A percentile compares a stretch with the other conserved stretches of the same genome.
Conservation (phyloP, 2,888 invertebrate genomes). For the Drosophila sordidula region DNA sequence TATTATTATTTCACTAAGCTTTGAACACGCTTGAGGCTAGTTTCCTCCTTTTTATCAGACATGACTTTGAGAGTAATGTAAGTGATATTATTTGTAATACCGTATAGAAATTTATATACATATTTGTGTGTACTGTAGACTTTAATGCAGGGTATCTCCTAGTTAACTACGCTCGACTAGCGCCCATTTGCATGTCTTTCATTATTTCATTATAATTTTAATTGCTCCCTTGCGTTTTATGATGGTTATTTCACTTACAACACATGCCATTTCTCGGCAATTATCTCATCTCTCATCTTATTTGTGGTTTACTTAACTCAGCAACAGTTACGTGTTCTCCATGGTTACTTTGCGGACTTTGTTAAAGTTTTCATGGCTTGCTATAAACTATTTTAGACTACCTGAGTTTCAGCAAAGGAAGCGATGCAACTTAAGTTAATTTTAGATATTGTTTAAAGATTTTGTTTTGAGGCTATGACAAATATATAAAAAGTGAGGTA, state of each 20-base stretch:
- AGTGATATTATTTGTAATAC: too few species aligned
- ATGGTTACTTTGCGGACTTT: constrained; percentile 5
- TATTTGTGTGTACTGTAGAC: too few species aligned
- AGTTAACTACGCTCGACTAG: background rate
- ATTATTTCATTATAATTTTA: constrained; percentile 1
- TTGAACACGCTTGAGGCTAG: too few species aligned
- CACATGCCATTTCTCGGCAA: constrained; percentile 5
- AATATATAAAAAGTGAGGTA: too few species aligned
- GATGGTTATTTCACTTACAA: constrained; percentile 1
- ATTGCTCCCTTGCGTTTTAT: background rate
- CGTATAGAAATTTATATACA: too few species aligned
- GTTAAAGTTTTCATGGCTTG: background rate
- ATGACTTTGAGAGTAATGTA: too few species aligned
- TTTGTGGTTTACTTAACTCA: constrained; percentile 10
- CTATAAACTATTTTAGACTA: background rate
- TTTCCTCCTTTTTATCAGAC: too few species aligned
- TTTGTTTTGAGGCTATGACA: too few species aligned
- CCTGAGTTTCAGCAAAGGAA: too few species aligned
- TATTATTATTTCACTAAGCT: too few species aligned
- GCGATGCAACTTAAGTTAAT: background rate
- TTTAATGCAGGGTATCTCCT: background rate
- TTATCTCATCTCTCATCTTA: constrained; percentile 4
- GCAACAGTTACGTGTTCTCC: constrained; percentile 1
- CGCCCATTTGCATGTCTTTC: background rate
- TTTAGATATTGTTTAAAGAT: background rate